phyloP scores from a whole-genome alignment of 2,888 invertebrate species.

The Lasioglossum vierecki region DNA sequence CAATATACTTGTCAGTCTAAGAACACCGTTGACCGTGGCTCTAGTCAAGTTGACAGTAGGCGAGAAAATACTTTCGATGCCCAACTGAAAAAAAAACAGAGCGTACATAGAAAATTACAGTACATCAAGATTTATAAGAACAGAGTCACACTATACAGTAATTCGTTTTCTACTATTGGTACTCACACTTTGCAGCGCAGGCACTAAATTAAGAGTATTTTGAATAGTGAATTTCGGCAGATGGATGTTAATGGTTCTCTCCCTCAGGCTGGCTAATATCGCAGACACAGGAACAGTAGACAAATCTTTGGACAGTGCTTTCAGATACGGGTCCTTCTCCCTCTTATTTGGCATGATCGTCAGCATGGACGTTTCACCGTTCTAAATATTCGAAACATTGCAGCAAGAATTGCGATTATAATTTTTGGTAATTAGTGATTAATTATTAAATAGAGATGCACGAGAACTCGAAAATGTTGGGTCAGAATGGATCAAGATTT shows the following conservation, averaged over 20 bases:
- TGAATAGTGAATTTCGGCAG: conserved; percentile 88
- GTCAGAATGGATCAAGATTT: background rate
- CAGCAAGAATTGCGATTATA: background rate
- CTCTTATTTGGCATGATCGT: conserved; percentile 85
- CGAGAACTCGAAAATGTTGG: background rate
- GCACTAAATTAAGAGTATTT: conserved; percentile 85
- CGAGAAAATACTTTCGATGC: conserved; percentile 86
- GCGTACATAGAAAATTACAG: background rate
- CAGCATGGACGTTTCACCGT: conserved; percentile 87
- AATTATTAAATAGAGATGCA: background rate
- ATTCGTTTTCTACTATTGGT: conserved; percentile 6
- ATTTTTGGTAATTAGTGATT: background rate
- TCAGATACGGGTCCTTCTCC: conserved; percentile 84
- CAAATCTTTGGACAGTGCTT: conserved; percentile 86
- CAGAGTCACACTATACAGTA: background rate
- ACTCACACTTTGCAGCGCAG: conserved; percentile 85
- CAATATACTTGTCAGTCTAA: conserved; percentile 85
- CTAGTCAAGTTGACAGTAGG: conserved; percentile 86
- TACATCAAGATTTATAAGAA: background rate
- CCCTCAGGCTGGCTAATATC: conserved; percentile 84
- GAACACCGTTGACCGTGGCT: conserved; percentile 83
- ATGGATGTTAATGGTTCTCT: conserved; percentile 85
- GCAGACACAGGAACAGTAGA: conserved; percentile 85
- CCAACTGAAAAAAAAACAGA: conserved; percentile 84
- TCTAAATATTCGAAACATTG: conserved; percentile 83